phyloP scores from a whole-genome alignment of 2,797 vertebrate species.

The Serranus cabrilla region DNA sequence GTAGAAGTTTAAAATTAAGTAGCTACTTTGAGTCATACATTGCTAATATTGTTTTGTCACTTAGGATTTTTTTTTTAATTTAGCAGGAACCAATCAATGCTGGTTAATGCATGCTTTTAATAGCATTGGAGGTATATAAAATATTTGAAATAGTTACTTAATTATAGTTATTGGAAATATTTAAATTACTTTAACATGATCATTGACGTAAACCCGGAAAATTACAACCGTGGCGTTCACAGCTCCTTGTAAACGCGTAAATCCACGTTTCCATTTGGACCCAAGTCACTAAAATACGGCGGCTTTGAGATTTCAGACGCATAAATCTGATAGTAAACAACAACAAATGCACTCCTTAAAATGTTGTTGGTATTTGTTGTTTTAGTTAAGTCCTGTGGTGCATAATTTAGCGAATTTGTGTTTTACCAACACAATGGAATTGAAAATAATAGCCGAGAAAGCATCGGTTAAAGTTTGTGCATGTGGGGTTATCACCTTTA shows the following conservation, averaged over 20 bases:
- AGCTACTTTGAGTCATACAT: too few species aligned
- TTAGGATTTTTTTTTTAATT: neutral
- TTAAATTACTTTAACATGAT: slow-evolving; percentile 4
- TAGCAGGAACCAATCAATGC: neutral
- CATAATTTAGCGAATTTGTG: neutral
- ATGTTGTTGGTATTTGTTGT: accelerated
- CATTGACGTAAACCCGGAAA: slow-evolving; percentile 61
- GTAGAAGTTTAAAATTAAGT: too few species aligned
- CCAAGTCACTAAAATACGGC: neutral
- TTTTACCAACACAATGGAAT: neutral
- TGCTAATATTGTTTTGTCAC: neutral
- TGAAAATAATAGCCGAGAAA: neutral
- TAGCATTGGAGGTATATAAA: neutral
- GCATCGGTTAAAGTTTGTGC: neutral
- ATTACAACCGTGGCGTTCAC: slow-evolving; percentile 47
- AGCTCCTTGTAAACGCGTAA: neutral
- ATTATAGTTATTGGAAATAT: neutral
- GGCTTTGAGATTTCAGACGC: neutral
- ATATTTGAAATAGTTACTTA: neutral
- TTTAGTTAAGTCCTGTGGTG: neutral
- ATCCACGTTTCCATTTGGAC: accelerated
- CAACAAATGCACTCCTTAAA: accelerated
- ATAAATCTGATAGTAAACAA: accelerated
- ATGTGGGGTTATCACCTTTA: neutral
- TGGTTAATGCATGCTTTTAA: neutral